Conservation (phyloP, 2,797 vertebrate genomes). For the Cossypha heuglini region DNA sequence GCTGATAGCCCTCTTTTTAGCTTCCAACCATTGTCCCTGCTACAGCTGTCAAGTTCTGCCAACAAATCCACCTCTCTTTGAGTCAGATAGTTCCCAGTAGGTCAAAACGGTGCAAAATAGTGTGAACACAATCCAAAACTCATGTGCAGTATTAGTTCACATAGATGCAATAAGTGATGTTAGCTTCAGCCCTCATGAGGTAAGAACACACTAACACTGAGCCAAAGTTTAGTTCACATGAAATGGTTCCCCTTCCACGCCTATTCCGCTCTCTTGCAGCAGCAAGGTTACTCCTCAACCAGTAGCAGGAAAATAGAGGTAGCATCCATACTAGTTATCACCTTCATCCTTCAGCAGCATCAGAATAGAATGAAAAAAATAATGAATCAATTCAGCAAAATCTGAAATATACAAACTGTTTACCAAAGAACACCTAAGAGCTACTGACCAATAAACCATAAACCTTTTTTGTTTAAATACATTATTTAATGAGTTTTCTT, state of each 20-base stretch:
- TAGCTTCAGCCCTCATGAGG: neutral
- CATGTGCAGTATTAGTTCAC: accelerated
- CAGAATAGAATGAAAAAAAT: neutral
- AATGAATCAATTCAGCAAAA: neutral
- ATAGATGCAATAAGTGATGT: neutral
- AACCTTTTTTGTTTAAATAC: neutral
- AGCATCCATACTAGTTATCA: neutral
- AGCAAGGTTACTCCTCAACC: neutral
- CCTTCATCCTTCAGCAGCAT: neutral
- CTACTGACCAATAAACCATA: neutral
- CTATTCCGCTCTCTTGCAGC: neutral
- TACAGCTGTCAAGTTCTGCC: neutral
- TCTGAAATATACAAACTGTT: neutral
- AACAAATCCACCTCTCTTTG: neutral
- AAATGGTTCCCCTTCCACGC: accelerated
- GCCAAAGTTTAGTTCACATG: neutral
- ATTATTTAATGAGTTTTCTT: constrained; percentile 36
- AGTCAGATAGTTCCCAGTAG: neutral
- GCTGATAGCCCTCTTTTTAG: neutral
- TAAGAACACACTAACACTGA: neutral
- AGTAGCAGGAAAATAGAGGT: neutral
- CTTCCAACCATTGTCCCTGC: neutral
- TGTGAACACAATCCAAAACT: neutral
- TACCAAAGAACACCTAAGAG: neutral
- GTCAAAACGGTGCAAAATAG: neutral